phyloP scores from a whole-genome alignment of 2,888 invertebrate genomes.

The Acanthosepion esculentum region DNA sequence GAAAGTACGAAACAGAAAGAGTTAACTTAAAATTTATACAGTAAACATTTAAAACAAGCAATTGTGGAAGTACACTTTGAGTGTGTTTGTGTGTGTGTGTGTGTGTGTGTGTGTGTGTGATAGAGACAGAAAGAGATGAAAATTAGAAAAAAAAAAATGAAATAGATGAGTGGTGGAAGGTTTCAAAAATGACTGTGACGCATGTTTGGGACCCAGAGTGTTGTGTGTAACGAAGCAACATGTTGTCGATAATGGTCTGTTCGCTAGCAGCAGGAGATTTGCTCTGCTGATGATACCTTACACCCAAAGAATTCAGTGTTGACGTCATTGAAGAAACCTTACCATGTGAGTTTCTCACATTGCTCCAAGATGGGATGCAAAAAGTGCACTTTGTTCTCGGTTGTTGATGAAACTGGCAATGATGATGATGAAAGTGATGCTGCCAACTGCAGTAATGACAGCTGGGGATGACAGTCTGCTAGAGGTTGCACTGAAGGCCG shows the following conservation, averaged over 20 bases:
- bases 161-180: too few species aligned
- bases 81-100: too few species aligned
- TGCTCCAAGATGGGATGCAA: neutral
- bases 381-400: neutral
- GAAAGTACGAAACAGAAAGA: too few species aligned
- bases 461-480: neutral
- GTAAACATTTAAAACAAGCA: too few species aligned
- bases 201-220: neutral
- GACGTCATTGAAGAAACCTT: conserved; percentile 41
- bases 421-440: neutral
- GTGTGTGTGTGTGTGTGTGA: too few species aligned
- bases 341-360: conserved; percentile 12
- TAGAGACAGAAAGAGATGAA: too few species aligned
- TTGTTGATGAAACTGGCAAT: neutral
- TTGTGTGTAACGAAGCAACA: neutral
- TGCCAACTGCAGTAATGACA: neutral
- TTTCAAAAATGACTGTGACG: too few species aligned
- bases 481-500: neutral
- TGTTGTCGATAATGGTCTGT: neutral
- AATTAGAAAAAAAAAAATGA: too few species aligned
- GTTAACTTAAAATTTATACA: too few species aligned
- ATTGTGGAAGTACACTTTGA: too few species aligned
- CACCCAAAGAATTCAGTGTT: conserved; percentile 20
- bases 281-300: conserved; percentile 37
- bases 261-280: neutral